Evolutionary conservation across 1,140 invertebrate species (phyloP).

Genomic region (Leguminivora glycinivorella): DNA sequence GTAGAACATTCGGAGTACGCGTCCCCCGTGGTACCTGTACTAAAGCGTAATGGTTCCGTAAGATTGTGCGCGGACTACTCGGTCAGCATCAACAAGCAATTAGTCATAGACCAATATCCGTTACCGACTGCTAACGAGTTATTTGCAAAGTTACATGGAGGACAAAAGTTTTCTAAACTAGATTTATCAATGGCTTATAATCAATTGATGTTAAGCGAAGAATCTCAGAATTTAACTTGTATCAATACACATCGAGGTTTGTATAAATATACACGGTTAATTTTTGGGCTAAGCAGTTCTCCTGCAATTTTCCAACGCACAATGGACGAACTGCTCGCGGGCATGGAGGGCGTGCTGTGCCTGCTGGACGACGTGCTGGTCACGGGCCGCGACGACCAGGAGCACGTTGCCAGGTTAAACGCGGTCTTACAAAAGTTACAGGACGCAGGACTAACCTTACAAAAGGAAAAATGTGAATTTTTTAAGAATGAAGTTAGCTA

Average conservation of each 20-base stretch:
- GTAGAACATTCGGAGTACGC: neutral
- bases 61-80: neutral
- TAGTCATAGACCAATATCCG: neutral
- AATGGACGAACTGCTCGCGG: too few species aligned
- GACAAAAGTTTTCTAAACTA: slow-evolving; percentile 36
- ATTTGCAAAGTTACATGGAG: slow-evolving; percentile 13
- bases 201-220: slow-evolving; percentile 36
- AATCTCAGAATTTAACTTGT: slow-evolving; percentile 34
- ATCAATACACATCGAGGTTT: slow-evolving; percentile 43
- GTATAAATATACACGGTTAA: slow-evolving; percentile 44
- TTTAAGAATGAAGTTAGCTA: too few species aligned
- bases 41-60: neutral
- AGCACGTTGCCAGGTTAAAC: too few species aligned
- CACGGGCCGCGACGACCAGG: too few species aligned
- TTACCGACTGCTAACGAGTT: neutral
- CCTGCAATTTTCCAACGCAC: too few species aligned
- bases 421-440: too few species aligned
- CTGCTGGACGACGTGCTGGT: too few species aligned
- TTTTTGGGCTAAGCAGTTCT: too few species aligned
- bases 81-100: neutral
- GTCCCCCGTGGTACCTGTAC: neutral
- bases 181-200: slow-evolving; percentile 42
- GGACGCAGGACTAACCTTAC: too few species aligned
- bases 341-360: too few species aligned
- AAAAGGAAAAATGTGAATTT: too few species aligned